phyloP scores from a whole-genome alignment of 2,888 invertebrate genomes.

The Plagiodera versicolora region DNA sequence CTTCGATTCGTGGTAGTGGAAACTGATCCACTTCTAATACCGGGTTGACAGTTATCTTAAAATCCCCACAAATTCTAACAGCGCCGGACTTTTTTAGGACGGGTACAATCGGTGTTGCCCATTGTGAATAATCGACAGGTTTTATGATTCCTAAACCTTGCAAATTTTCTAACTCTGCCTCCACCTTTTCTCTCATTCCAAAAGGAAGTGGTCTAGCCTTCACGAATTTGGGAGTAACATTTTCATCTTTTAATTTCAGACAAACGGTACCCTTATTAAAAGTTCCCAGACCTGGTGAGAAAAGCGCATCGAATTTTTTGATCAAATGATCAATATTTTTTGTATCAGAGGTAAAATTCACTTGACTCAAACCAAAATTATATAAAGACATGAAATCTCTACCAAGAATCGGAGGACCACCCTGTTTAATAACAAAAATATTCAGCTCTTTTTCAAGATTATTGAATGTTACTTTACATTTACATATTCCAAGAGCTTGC shows the following conservation, averaged over 20 bases:
- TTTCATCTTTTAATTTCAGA: conserved; percentile 23
- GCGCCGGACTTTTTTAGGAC: conserved; percentile 1
- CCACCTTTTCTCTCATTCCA: conserved; percentile 19
- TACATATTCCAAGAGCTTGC: background rate
- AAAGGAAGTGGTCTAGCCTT: too few relatives aligned
- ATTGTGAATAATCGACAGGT: conserved; percentile 8
- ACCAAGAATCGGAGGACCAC: conserved; percentile 2
- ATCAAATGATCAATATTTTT: background rate
- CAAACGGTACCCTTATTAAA: conserved; percentile 21
- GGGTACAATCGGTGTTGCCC: conserved; percentile 14
- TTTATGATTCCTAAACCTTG: conserved; percentile 12
- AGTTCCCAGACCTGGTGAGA: conserved; percentile 17
- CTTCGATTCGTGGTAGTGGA: background rate
- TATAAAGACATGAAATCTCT: conserved; percentile 3
- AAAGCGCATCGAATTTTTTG: conserved; percentile 15
- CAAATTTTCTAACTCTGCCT: conserved; percentile 13
- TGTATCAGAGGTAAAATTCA: background rate
- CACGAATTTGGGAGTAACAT: conserved; percentile 21
- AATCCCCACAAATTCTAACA: background rate
- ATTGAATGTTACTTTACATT: background rate
- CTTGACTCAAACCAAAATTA: background rate
- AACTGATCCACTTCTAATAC: background rate
- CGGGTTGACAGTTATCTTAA: background rate
- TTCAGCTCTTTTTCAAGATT: background rate
- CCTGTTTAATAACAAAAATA: conserved; percentile 1